Evolutionary conservation across 2,113 vertebrate genomes (phyloP), one percentile per base, ranked within the genome.

Genomic region (Xiphophorus maculatus): DNA sequence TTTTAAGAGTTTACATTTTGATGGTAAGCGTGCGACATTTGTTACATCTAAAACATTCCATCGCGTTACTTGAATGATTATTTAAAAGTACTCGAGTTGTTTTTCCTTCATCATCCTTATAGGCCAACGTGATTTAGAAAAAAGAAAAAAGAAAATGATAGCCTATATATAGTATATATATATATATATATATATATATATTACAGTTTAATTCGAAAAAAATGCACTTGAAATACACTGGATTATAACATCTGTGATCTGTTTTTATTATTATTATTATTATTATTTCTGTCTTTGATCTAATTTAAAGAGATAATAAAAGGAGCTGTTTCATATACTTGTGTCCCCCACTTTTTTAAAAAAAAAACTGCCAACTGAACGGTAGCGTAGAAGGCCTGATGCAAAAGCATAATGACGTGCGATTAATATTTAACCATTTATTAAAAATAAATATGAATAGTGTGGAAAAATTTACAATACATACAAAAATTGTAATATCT

Each of bases 191-290:
- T 13, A 42, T 42, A 42, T 42, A 42, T 93, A 93, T 93, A 90
- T 92, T 96, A 97, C 88, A 92, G 76, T 93, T 88, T 97, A 97
- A 96, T 97, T 97, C 51, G 96, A 96, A 95, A 92, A 95, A 91
- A 97, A 98, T 98, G 98, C 98, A 99, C 98, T 99, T 98, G 96
- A 97, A 97, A 97, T 97, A 99, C 98, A 99, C 98, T 99, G 98
- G 98, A 99, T 96, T 97, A 97, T 96, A 96, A 97, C 96, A 94
- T 96, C 96, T 97, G 97, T 98, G 97, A 96, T 95, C 95, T 96
- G 96, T 95, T 96, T 94, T 95, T 91, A n/a, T 63, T 54, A 44
- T 42, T 44, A 44, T 95, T 94, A 37, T 66, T 66, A 66, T 66
- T 42, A 66, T 96, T 94, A 94, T 96, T 97, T 95, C 93, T 98